Evolutionary conservation across 2,888 invertebrate genomes (phyloP), one percentile per base, ranked within the genome.

Genomic region (Saturnia japonica): DNA sequence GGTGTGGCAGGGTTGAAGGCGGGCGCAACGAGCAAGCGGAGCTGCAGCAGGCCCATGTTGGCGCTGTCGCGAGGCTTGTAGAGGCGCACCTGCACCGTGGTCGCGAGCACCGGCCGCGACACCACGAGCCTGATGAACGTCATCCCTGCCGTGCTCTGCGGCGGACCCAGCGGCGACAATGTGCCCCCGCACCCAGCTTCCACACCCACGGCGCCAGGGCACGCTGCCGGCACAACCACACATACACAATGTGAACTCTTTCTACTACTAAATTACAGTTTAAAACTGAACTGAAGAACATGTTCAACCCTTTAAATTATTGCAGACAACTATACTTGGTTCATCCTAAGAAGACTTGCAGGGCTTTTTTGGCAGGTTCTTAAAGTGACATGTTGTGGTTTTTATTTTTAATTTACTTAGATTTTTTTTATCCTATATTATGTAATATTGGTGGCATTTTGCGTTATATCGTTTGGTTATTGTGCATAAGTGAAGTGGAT

Each of bases 11-110:
- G 79, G 60, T 80, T 83, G 86, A 98, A 98, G 1, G 98, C 97
- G 7, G 98, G 97, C 72, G 96, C 97, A 0, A 98, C 99, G 64
- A 98, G 91, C 68, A 99, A 91, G 6, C 97, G 95, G 75, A 99
- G 96, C 91, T 98, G 98, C 73, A 98, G 96, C 62, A 99, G 92
- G 8, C 98, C 98, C 85, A 99, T 97, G 82, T 97, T 98, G 78
- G 96, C 96, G n/a, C 97, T 97, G 82, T 98, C 98, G 51, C 97
- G 94, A 0, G 99, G 98, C 85, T 97, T 97, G 88, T 97, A 97
- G 34, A 94, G 86, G 0, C 94, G 85, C 57, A 98, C 93, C 70
- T 98, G 96, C 72, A 99, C 96, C 62, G 96, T 96, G 72, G 97
- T 97, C 62, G 97, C 97, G 22, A 98, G 97, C 89, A 98, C 96